Evolutionary conservation across 1,140 invertebrate species (phyloP).

Genomic region (Brachionus asplanchnoidis): DNA sequence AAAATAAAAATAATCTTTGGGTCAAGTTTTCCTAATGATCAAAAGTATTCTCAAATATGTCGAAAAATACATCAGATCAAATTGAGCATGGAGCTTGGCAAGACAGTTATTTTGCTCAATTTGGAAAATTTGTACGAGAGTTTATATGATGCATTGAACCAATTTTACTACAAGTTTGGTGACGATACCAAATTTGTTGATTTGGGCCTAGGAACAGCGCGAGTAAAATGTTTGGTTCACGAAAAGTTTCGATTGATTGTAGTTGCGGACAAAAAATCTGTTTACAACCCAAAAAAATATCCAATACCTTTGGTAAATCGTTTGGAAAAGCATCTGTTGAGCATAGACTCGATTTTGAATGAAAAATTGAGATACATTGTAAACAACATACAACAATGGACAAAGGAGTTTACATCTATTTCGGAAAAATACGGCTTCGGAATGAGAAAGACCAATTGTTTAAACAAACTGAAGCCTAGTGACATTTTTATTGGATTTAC

Average conservation of each 20-base stretch:
- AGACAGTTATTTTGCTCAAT: constrained; percentile 52
- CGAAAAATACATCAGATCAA: constrained; percentile 55
- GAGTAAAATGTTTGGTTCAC: constrained; percentile 53
- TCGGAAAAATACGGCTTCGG: background rate
- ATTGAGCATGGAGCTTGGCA: constrained; percentile 54
- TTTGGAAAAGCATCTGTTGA: constrained; percentile 52
- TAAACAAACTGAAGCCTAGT: background rate
- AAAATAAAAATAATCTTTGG: constrained; percentile 31
- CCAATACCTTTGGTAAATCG: constrained; percentile 54
- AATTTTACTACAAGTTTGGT: constrained; percentile 52
- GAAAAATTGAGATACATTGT: constrained; percentile 45
- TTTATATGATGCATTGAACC: constrained; percentile 54
- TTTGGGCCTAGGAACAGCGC: constrained; percentile 52
- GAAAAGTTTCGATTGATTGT: constrained; percentile 51
- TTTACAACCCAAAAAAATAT: constrained; percentile 48
- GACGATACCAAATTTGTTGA: constrained; percentile 52
- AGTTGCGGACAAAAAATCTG: constrained; percentile 51
- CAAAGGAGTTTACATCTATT: constrained; percentile 44
- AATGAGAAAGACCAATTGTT: background rate
- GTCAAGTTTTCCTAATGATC: constrained; percentile 27
- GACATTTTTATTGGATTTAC: constrained; percentile 46
- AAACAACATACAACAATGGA: constrained; percentile 47
- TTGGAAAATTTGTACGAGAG: constrained; percentile 54
- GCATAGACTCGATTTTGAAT: constrained; percentile 47
- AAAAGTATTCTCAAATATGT: constrained; percentile 48